Conservation (phyloP, 2,113 vertebrate species). For the Felis chaus region DNA sequence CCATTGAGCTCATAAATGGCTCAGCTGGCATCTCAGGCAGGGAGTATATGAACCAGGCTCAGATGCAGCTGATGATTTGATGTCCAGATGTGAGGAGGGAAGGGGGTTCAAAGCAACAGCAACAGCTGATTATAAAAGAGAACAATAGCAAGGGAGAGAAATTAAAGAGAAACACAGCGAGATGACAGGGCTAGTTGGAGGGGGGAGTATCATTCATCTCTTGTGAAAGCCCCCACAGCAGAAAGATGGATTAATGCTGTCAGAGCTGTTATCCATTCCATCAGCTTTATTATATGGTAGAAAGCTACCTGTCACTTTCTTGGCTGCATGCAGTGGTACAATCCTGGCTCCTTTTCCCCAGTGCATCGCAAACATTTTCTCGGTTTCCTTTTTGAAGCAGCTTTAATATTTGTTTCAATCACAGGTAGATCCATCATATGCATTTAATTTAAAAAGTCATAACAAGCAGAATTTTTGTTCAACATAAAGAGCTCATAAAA, state of each 20-base stretch:
- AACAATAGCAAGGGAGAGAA: background rate
- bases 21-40: conserved; percentile 27
- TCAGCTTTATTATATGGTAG: conserved; percentile 63
- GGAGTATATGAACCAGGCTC: background rate
- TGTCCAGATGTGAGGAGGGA: background rate
- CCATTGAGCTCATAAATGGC: background rate
- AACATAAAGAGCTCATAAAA: conserved; percentile 78
- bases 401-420: conserved; percentile 81
- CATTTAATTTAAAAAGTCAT: conserved; percentile 83
- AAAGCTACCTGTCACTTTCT: conserved; percentile 61
- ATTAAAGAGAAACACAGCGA: conserved; percentile 24
- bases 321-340: conserved; percentile 45
- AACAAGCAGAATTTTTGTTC: conserved; percentile 79
- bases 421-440: conserved; percentile 75
- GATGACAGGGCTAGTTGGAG: conserved; percentile 50
- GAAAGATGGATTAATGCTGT: conserved; percentile 72
- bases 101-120: background rate
- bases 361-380: conserved; percentile 3
- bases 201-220: conserved; percentile 64
- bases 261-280: conserved; percentile 63
- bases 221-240: conserved; percentile 60
- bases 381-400: conserved; percentile 60
- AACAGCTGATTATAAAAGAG: conserved; percentile 6
- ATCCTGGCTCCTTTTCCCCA: conserved; percentile 22
- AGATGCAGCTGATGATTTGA: background rate